These are phyloP conservation scores for Catharus bicknelli DNA, from an alignment of 2,113 vertebrate genomes.

Conservation along the genomic window DNA sequence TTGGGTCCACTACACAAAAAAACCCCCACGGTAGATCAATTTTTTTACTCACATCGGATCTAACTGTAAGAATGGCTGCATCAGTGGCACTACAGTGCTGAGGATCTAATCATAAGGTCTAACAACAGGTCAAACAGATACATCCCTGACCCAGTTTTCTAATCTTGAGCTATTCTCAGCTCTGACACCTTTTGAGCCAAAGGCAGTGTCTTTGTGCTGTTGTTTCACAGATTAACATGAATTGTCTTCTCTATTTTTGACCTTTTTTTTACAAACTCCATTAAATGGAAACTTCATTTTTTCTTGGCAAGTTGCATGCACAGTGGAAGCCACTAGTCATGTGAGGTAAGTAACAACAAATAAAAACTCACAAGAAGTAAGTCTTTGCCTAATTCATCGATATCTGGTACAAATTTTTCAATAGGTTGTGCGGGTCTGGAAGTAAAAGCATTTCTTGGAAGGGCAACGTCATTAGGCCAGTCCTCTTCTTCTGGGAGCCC, in stretches of 20 bases:
- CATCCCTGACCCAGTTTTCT: background rate
- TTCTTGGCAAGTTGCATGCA: background rate
- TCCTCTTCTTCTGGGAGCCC: constrained; percentile 93
- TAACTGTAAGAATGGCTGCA: background rate
- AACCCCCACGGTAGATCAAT: background rate
- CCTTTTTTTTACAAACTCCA: background rate
- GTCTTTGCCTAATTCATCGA: constrained; percentile 91
- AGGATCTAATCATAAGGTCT: background rate
- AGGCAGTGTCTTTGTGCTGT: background rate
- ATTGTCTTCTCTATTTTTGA: background rate
- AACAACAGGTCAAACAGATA: background rate
- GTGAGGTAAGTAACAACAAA: background rate
- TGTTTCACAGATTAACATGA: background rate
- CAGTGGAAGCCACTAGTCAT: background rate
- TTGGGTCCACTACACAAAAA: background rate
- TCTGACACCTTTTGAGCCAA: background rate
- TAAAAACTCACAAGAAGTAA: constrained; percentile 86
- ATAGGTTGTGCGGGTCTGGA: constrained; percentile 86
- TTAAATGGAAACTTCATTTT: background rate
- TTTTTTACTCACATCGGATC: background rate
- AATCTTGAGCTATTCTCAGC: background rate
- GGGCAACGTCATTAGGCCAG: constrained; percentile 94
- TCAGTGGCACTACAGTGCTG: background rate
- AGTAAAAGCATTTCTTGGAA: constrained; percentile 92
- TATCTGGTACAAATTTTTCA: constrained; percentile 91